Evolutionary conservation across 2,888 invertebrate genomes (phyloP).

Genomic region (Leptinotarsa juncta): DNA sequence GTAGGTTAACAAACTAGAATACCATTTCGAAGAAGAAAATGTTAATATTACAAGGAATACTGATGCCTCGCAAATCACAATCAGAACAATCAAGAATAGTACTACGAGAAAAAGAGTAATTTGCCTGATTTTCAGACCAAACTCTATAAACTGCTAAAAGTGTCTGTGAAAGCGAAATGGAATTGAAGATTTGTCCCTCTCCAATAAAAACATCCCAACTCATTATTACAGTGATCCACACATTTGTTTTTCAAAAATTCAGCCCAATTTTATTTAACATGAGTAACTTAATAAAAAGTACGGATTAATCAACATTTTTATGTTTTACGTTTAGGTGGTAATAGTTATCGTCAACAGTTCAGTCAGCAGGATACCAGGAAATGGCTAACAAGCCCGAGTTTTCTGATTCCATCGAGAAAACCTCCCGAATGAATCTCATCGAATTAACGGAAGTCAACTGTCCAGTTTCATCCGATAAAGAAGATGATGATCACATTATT

Average conservation of each 20-base stretch:
- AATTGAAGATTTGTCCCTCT: no score
- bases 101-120: no score
- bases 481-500: neutral
- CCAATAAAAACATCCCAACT: no score
- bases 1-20: no score
- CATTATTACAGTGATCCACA: no score
- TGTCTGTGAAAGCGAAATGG: no score
- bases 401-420: neutral
- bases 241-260: neutral
- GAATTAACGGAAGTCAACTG: neutral
- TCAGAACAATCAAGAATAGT: no score
- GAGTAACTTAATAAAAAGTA: neutral
- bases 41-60: no score
- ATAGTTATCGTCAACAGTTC: slow-evolving; percentile 1
- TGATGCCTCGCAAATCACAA: no score
- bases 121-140: no score
- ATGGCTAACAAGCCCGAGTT: neutral
- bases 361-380: neutral
- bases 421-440: neutral
- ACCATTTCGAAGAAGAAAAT: no score
- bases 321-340: slow-evolving; percentile 3
- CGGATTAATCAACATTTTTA: neutral
- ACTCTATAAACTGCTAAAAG: no score
- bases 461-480: neutral
- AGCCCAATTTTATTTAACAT: neutral